phyloP scores from a whole-genome alignment of 2,113 vertebrate species.

The Cariama cristata region DNA sequence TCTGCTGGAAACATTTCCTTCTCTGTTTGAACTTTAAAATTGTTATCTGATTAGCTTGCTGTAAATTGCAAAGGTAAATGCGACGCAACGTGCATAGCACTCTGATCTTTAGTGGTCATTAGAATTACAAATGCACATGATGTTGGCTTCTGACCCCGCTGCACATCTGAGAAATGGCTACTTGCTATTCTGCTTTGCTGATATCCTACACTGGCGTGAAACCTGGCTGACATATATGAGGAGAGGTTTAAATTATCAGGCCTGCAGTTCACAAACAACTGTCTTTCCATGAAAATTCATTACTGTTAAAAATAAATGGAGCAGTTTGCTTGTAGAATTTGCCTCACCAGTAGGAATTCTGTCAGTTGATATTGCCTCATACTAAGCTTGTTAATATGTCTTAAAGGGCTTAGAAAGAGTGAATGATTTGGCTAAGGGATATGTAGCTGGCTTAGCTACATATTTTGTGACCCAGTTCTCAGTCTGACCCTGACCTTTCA shows the following conservation, averaged over 20 bases:
- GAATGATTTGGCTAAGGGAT: background rate
- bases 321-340: background rate
- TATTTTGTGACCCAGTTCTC: background rate
- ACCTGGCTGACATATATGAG: background rate
- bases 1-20: conserved; percentile 44
- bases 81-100: background rate
- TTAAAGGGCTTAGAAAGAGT: background rate
- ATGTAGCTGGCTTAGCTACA: background rate
- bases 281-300: background rate
- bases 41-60: conserved; percentile 20
- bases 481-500: background rate
- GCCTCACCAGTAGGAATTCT: background rate
- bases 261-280: background rate
- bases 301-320: background rate
- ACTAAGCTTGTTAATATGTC: background rate
- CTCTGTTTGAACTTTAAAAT: conserved; percentile 43
- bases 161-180: background rate
- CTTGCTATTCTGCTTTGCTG: background rate
- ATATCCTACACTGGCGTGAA: background rate
- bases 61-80: conserved; percentile 33
- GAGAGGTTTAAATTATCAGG: background rate
- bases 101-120: background rate
- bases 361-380: background rate
- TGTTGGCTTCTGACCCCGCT: background rate
- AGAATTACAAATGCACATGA: background rate